Conservation (phyloP, 30 jellyfish, hydroid and myxozoan genomes). For the Pelagia noctiluca region DNA sequence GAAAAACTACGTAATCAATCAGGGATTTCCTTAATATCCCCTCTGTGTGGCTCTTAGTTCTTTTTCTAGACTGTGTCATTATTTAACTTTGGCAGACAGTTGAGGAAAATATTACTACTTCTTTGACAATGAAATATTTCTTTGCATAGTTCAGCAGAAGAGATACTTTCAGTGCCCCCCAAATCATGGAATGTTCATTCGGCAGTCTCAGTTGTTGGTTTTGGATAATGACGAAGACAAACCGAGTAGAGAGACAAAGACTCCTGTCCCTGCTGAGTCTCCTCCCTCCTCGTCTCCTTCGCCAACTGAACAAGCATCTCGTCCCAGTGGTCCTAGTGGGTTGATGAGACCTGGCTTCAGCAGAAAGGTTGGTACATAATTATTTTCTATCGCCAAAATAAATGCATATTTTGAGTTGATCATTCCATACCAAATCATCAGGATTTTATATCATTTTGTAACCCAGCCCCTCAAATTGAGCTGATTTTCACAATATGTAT, state of each 20-base stretch:
- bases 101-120: not conserved
- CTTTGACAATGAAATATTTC: not conserved
- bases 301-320: conserved; percentile 61
- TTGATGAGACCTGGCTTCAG: conserved; percentile 71
- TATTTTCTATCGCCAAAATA: too few relatives aligned
- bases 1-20: too few relatives aligned
- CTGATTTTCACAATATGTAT: too few relatives aligned
- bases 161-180: conserved; percentile 89
- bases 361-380: conserved; percentile 30
- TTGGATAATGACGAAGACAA: conserved; percentile 31
- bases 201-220: conserved; percentile 88
- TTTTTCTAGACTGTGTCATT: too few relatives aligned
- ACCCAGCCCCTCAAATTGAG: too few relatives aligned
- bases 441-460: too few relatives aligned
- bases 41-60: too few relatives aligned
- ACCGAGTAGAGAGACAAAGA: conserved; percentile 24
- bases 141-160: conserved; percentile 77
- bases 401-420: too few relatives aligned
- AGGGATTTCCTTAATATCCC: too few relatives aligned
- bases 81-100: too few relatives aligned
- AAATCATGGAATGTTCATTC: conserved; percentile 94
- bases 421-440: too few relatives aligned
- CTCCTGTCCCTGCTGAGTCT: conserved; percentile 40
- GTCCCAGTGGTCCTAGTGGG: conserved; percentile 53
- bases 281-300: conserved; percentile 61